phyloP scores from a whole-genome alignment of 1,140 invertebrate species.

The Littorina saxatilis region DNA sequence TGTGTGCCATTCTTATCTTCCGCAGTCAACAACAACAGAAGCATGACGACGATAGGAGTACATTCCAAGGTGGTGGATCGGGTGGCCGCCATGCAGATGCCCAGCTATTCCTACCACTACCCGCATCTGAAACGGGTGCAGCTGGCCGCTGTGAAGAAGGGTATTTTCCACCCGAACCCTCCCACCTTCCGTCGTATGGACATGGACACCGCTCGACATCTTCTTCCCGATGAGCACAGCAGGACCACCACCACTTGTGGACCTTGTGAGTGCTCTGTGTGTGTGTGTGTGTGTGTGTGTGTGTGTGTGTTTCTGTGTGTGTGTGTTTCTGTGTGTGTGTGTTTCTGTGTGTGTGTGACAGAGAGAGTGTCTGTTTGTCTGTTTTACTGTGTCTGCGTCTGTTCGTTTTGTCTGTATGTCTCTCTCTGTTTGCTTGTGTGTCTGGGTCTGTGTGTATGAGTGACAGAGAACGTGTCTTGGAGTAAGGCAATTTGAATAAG shows the following conservation, averaged over 20 bases:
- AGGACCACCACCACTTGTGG: slow-evolving; percentile 70
- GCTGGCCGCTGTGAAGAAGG: slow-evolving; percentile 71
- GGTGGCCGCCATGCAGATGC: slow-evolving; percentile 66
- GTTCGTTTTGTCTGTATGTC: neutral
- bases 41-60: slow-evolving; percentile 66
- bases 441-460: neutral
- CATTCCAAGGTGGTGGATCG: slow-evolving; percentile 49
- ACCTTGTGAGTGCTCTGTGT: slow-evolving; percentile 60
- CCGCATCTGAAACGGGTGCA: slow-evolving; percentile 66
- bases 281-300: slow-evolving; percentile 28
- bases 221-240: slow-evolving; percentile 73
- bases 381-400: too few relatives aligned
- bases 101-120: slow-evolving; percentile 70
- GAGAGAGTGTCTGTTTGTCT: too few relatives aligned
- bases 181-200: slow-evolving; percentile 74
- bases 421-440: slow-evolving; percentile 8
- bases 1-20: too few relatives aligned
- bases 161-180: slow-evolving; percentile 71
- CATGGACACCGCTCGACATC: slow-evolving; percentile 72
- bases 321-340: slow-evolving; percentile 29
- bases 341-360: neutral
- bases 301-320: slow-evolving; percentile 29
- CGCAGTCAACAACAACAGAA: neutral
- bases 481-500: too few relatives aligned
- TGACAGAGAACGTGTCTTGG: too few relatives aligned